Percentiles rank a stretch among this genome's conserved stretches.
Evolutionary conservation across 2,113 vertebrate species (phyloP).

Genomic region (Notarius quadriscutis): DNA sequence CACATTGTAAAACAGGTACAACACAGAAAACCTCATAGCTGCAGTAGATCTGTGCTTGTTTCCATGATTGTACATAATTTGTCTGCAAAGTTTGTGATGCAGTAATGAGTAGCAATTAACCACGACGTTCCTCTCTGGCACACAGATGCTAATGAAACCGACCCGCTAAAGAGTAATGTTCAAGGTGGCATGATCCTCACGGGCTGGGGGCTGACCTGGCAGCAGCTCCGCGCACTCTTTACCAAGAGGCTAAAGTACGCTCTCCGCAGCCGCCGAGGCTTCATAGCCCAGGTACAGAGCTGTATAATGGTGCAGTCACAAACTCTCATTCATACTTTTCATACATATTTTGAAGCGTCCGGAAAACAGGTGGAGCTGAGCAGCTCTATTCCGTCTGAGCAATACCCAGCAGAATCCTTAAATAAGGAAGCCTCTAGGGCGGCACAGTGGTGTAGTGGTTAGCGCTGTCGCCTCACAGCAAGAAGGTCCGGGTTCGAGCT

Average conservation of each 20-base stretch:
- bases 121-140: neutral
- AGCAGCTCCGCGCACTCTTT: constrained; percentile 85
- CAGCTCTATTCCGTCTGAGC: neutral
- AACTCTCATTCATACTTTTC: neutral
- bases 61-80: neutral
- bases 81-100: neutral
- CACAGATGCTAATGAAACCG: constrained; percentile 72
- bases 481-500: no score
- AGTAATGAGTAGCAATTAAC: constrained; percentile 11
- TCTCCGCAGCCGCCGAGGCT: constrained; percentile 77
- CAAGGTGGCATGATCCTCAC: constrained; percentile 50
- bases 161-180: constrained; percentile 64
- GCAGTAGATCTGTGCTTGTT: neutral
- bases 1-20: constrained; percentile 25
- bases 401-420: neutral
- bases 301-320: neutral
- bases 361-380: neutral
- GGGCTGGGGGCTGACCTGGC: constrained; percentile 74
- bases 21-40: neutral
- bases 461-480: no score
- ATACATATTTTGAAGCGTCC: neutral
- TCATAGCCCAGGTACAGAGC: constrained; percentile 80
- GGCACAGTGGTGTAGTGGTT: no score
- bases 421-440: no score
- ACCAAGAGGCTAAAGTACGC: constrained; percentile 83